phyloP scores from a whole-genome alignment of 1,140 invertebrate genomes.

The Hestina assimilis region DNA sequence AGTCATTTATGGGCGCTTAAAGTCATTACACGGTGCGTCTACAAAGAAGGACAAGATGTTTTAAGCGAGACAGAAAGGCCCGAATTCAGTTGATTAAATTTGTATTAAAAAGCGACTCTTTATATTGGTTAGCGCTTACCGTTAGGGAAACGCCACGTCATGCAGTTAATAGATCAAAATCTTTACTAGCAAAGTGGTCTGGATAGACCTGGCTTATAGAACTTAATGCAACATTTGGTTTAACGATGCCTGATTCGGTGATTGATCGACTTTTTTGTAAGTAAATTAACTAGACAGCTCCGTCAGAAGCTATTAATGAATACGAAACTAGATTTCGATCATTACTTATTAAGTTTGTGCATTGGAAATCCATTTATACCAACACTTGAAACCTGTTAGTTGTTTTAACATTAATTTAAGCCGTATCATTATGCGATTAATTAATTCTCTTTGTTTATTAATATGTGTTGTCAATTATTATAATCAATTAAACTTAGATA shows the following conservation, averaged over 20 bases:
- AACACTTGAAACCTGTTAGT: neutral
- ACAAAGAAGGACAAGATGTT: slow-evolving; percentile 60
- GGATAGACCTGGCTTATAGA: slow-evolving; percentile 59
- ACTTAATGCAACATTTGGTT: slow-evolving; percentile 60
- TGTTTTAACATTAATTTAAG: neutral
- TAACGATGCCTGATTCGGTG: slow-evolving; percentile 71
- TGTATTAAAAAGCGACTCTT: slow-evolving; percentile 70
- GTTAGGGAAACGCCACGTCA: slow-evolving; percentile 55
- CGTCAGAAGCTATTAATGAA: slow-evolving; percentile 58
- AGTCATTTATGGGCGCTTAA: slow-evolving; percentile 67
- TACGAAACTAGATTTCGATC: slow-evolving; percentile 17
- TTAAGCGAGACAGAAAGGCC: slow-evolving; percentile 60
- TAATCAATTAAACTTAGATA: no score
- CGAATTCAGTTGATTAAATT: slow-evolving; percentile 74
- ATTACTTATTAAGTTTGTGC: slow-evolving; percentile 16
- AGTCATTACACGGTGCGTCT: slow-evolving; percentile 68
- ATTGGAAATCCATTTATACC: slow-evolving; percentile 1
- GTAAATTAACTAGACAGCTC: slow-evolving; percentile 47
- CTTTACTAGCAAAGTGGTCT: slow-evolving; percentile 58
- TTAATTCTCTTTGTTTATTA: no score
- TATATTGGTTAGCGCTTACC: slow-evolving; percentile 69
- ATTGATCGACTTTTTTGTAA: slow-evolving; percentile 67
- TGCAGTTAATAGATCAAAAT: slow-evolving; percentile 74
- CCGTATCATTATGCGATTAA: no score
- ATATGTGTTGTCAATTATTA: no score